Conservation (phyloP, 2,113 vertebrate species). For the Takifugu bimaculatus region DNA sequence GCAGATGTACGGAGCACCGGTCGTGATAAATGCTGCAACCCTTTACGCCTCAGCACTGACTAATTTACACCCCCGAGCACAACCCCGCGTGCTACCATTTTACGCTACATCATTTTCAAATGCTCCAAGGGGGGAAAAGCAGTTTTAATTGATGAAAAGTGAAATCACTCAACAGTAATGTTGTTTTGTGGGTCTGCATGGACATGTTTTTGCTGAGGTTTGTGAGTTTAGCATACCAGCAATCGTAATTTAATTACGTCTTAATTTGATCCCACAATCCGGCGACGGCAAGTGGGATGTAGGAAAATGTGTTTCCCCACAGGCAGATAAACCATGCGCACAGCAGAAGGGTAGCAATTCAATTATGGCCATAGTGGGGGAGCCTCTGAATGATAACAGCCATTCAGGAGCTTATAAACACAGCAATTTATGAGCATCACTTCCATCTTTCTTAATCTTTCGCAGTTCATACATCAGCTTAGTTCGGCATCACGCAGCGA, state of each 20-base stretch:
- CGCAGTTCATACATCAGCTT: constrained; percentile 3
- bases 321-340: constrained; percentile 36
- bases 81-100: too few species aligned
- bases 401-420: constrained; percentile 33
- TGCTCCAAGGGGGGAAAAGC: neutral
- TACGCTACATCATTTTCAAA: neutral
- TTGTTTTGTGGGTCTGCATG: neutral
- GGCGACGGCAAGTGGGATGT: constrained; percentile 14
- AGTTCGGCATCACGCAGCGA: neutral
- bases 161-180: constrained; percentile 11
- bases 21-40: too few species aligned
- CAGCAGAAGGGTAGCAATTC: constrained; percentile 37
- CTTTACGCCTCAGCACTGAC: too few species aligned
- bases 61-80: too few species aligned
- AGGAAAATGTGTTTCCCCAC: constrained; percentile 28
- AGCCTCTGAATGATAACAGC: constrained; percentile 28
- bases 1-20: too few species aligned
- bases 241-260: constrained; percentile 41
- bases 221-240: constrained; percentile 18
- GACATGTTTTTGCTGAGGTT: constrained; percentile 23
- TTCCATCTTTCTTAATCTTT: constrained; percentile 20
- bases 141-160: constrained; percentile 5
- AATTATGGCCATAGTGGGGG: constrained; percentile 43
- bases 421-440: constrained; percentile 10
- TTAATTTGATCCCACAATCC: constrained; percentile 46